Percentiles rank a stretch among this genome's conserved stretches.
phyloP scores from a whole-genome alignment of 2,113 vertebrate species.

The Lethenteron reissneri region DNA sequence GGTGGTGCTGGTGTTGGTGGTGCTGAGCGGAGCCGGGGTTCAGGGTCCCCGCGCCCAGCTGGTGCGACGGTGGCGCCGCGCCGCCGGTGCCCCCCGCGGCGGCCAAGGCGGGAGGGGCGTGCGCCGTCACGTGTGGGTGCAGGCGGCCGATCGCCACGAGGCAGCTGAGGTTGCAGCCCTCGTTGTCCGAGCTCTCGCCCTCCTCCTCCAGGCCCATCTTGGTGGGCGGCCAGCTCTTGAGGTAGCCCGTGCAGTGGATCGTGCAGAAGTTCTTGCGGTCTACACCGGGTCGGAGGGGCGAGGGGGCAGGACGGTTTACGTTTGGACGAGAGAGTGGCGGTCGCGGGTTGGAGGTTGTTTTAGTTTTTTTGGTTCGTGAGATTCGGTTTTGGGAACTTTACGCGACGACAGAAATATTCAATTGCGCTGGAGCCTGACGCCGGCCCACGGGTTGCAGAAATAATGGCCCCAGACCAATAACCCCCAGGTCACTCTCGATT shows the following conservation, averaged over 20 bases:
- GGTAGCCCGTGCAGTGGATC: constrained; percentile 92
- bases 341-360: too few relatives aligned
- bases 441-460: too few relatives aligned
- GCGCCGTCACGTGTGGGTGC: constrained; percentile 68
- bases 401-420: too few relatives aligned
- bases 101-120: not conserved
- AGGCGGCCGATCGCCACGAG: constrained; percentile 83
- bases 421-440: too few relatives aligned
- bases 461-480: too few relatives aligned
- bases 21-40: too few relatives aligned
- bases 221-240: constrained; percentile 95
- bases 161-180: constrained; percentile 92
- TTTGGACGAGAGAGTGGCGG: not conserved
- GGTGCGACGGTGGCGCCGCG: not conserved
- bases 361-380: too few relatives aligned
- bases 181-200: constrained; percentile 62
- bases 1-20: too few relatives aligned
- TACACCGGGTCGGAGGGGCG: constrained; percentile 22
- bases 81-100: not conserved
- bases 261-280: constrained; percentile 98
- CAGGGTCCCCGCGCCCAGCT: too few relatives aligned
- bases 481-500: too few relatives aligned
- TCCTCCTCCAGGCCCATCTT: constrained; percentile 95
- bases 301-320: not conserved
- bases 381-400: too few relatives aligned